Percentiles rank a stretch among this genome's conserved stretches.
Conservation (phyloP, 2,797 vertebrate species). For the Sphenodon punctatus region DNA sequence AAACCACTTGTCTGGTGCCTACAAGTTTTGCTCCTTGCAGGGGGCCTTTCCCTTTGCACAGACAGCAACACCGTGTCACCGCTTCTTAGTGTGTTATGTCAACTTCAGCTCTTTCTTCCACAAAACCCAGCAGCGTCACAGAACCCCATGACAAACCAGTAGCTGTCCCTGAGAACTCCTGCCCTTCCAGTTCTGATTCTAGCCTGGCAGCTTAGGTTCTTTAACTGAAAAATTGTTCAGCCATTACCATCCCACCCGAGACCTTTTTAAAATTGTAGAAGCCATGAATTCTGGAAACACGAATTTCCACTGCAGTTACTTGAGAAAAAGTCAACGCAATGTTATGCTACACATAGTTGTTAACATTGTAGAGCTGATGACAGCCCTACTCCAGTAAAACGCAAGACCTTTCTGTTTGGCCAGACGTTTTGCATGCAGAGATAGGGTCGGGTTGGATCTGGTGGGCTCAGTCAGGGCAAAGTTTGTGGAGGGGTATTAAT, state of each 20-base stretch:
- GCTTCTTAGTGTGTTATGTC: background rate
- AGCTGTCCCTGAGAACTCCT: background rate
- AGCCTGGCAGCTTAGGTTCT: background rate
- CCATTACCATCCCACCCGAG: background rate
- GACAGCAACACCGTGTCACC: background rate
- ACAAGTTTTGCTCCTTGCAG: background rate
- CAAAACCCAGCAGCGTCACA: background rate
- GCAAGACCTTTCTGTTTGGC: too few relatives aligned
- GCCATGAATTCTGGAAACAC: background rate
- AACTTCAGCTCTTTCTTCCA: background rate
- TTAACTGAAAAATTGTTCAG: background rate
- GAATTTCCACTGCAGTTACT: background rate
- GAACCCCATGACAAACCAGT: constrained; percentile 28
- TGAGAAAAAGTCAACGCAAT: background rate
- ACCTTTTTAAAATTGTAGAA: background rate
- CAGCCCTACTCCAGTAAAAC: too few relatives aligned
- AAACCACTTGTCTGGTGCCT: background rate
- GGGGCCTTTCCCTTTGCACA: background rate
- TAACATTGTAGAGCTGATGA: too few relatives aligned
- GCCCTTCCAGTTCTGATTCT: background rate
- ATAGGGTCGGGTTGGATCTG: too few relatives aligned
- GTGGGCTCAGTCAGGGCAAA: too few relatives aligned
- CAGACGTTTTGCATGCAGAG: too few relatives aligned
- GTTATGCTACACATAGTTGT: too few relatives aligned
- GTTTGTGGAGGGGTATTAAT: too few relatives aligned